Conservation (phyloP, 2,888 invertebrate genomes). For the Heteromyza rotundicornis region DNA sequence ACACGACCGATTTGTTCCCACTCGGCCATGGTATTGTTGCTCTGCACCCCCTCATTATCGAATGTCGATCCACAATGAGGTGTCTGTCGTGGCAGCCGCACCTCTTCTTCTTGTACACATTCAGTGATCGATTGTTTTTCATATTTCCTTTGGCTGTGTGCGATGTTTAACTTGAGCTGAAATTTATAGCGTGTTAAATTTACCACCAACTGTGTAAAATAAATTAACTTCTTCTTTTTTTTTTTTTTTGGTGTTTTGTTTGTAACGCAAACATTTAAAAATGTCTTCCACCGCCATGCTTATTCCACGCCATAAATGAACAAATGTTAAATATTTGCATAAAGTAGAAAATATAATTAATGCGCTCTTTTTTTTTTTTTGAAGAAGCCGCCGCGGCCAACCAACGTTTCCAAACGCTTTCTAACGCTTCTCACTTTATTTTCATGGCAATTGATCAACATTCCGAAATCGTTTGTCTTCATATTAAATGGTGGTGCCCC, state of each 20-base stretch:
- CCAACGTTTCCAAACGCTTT: too few species aligned
- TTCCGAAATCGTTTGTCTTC: too few species aligned
- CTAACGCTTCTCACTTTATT: too few species aligned
- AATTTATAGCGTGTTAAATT: constrained; percentile 42
- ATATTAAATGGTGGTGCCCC: too few species aligned
- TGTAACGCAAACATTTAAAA: neutral
- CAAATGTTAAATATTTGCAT: neutral
- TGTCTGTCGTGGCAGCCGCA: too few species aligned
- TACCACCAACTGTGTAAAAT: constrained; percentile 52
- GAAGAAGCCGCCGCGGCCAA: neutral
- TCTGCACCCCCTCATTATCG: neutral
- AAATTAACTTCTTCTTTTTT: constrained; percentile 35
- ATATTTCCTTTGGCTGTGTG: neutral
- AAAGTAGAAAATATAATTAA: neutral
- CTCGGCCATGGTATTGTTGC: neutral
- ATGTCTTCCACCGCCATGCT: neutral
- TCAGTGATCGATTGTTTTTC: constrained; percentile 13
- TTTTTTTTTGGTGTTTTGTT: neutral
- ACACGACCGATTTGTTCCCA: constrained; percentile 5
- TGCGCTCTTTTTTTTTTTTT: neutral
- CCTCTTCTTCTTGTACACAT: neutral
- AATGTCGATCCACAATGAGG: neutral
- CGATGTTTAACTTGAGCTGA: neutral
- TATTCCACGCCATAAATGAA: neutral
- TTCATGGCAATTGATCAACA: too few species aligned